phyloP scores from a whole-genome alignment of 2,888 invertebrate species.

The Celastrina argiolus region DNA sequence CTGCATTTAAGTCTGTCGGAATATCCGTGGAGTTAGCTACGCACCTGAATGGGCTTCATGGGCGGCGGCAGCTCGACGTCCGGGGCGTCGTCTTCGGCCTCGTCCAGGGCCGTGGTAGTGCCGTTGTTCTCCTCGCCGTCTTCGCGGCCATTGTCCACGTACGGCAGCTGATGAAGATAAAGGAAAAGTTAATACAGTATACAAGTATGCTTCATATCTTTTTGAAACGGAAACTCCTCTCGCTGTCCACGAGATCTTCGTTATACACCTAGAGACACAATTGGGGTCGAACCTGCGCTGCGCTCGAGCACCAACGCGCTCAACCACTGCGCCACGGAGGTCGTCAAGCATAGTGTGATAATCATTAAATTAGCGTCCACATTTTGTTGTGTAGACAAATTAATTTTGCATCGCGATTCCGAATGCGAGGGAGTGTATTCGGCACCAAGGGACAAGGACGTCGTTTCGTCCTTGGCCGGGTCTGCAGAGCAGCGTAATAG shows the following conservation, averaged over 20 bases:
- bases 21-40: constrained; percentile 22
- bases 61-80: constrained; percentile 93
- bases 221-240: too few species aligned
- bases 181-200: too few species aligned
- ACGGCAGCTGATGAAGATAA: constrained; percentile 46
- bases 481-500: neutral
- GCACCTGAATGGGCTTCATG: constrained; percentile 95
- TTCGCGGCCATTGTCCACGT: constrained; percentile 48
- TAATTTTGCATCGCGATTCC: neutral
- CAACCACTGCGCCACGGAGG: too few species aligned
- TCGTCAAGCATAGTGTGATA: too few species aligned
- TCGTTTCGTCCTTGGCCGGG: neutral
- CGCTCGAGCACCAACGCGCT: too few species aligned
- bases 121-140: constrained; percentile 48
- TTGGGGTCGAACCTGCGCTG: too few species aligned
- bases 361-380: neutral
- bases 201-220: too few species aligned
- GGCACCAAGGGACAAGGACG: neutral
- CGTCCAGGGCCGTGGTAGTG: constrained; percentile 80
- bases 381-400: neutral
- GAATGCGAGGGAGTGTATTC: neutral
- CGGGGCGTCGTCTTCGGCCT: constrained; percentile 85
- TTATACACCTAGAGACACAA: too few species aligned
- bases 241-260: too few species aligned
- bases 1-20: neutral